phyloP scores from a whole-genome alignment of 2,113 vertebrate genomes.

The Propithecus coquereli region DNA sequence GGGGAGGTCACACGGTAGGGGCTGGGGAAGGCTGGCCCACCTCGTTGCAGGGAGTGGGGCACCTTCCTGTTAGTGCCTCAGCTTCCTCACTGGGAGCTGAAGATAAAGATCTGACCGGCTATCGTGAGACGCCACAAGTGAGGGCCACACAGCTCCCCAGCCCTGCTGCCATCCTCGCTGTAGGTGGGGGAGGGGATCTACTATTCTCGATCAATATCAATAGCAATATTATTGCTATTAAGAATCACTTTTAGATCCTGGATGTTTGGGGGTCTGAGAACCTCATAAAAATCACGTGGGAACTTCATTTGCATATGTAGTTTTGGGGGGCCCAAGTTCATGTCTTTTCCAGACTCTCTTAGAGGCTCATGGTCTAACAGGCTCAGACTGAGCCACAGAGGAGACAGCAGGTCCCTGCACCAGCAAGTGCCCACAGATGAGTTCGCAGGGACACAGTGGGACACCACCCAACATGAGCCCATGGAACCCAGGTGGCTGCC shows the following conservation, averaged over 20 bases:
- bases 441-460: fast-evolving
- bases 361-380: background rate
- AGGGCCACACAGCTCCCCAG: background rate
- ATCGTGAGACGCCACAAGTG: fast-evolving
- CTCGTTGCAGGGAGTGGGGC: too few relatives aligned
- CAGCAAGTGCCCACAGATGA: fast-evolving
- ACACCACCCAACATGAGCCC: fast-evolving
- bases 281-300: background rate
- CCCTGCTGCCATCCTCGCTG: fast-evolving
- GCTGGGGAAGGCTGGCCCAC: background rate
- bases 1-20: background rate
- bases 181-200: background rate
- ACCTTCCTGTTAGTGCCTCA: background rate
- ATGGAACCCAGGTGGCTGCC: fast-evolving
- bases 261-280: background rate
- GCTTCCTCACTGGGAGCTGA: background rate
- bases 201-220: fast-evolving
- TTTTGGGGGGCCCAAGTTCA: background rate
- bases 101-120: background rate
- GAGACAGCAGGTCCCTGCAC: background rate
- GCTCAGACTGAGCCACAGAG: background rate
- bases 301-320: background rate
- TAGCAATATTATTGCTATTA: too few relatives aligned
- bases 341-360: background rate
- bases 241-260: background rate